Evolutionary conservation across 2,888 invertebrate genomes (phyloP).

Genomic region (Brachypalpus laphriformis): DNA sequence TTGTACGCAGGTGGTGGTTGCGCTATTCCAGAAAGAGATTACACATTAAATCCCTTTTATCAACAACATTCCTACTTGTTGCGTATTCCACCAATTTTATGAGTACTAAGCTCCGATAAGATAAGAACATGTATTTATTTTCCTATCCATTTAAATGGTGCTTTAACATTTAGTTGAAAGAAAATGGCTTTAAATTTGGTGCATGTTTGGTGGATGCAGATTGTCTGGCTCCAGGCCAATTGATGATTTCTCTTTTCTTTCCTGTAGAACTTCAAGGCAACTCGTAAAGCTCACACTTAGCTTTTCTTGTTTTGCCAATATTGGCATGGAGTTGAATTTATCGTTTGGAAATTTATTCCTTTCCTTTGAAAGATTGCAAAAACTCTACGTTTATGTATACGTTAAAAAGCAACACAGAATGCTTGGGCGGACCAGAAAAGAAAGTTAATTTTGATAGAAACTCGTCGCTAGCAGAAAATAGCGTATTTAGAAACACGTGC

Average conservation of each 20-base stretch:
- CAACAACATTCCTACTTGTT: constrained; percentile 20
- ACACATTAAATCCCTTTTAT: constrained; percentile 30
- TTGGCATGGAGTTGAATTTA: constrained; percentile 10
- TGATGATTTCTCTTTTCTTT: not conserved
- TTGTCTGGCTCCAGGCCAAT: not conserved
- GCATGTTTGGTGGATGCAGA: not conserved
- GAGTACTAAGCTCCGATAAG: constrained; percentile 12
- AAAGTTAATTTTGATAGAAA: constrained; percentile 42
- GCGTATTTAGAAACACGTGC: constrained; percentile 37
- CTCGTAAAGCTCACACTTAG: not conserved
- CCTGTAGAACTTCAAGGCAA: not conserved
- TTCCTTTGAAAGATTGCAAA: not conserved
- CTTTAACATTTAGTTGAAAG: not conserved
- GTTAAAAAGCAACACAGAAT: not conserved
- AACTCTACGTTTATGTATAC: not conserved
- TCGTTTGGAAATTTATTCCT: not conserved
- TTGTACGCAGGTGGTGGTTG: not conserved
- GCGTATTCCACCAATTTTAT: not conserved
- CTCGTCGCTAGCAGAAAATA: constrained; percentile 5
- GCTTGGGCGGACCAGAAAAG: not conserved
- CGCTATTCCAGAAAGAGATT: constrained; percentile 12
- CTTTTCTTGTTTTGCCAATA: not conserved
- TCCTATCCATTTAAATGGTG: not conserved
- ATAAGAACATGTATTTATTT: constrained; percentile 4
- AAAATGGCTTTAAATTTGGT: not conserved